Base-by-base conservation (phyloP, 2,888 invertebrate species). In the Pristionchus entomophagus region DNA sequence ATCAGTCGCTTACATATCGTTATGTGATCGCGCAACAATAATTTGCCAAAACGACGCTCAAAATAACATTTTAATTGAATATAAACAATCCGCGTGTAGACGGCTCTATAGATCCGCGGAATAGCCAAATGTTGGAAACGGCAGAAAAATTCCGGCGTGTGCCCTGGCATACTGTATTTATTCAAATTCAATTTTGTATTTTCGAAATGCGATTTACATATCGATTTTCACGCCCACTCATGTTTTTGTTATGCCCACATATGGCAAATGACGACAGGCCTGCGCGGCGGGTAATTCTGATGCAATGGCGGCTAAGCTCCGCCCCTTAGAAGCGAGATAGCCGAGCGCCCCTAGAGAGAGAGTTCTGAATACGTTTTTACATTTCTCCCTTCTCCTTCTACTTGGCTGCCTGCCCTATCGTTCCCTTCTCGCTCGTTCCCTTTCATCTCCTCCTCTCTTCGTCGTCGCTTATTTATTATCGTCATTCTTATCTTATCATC, bases 221-320 rank as follows among this genome's bases (percentile, higher is more conserved):
- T 77, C 26, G 26, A 77, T 77, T 45, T 77, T 5, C 78, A 49
- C 26, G 19, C 19, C 17, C 4, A 41, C 4, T 1, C 73, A 41
- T 45, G 65, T 65, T 65, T 65, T 38, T 12, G 45, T 41, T 5
- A 26, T 73, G n/a, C 41, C 41, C 6, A 45, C 22, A 26, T 73
- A 14, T 41, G 56, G 17, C 19, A 5, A n/a, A 5, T 19, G 8
- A 73, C n/a, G 35, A 51, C 32, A 80, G 78, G 78, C 78, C 51
- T 32, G 51, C 51, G 78, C 78, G 19, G 32, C n/a, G 78, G 29
- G 41, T 73, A 73, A 73, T 41, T 73, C 73, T 80, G 78, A 80
- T 80, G 78, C 78, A 80, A 80, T 80, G 41, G 29, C 45, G 5
- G 51, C n/a, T n/a, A n/a, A n/a, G 51, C 78, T 80, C 78, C 78